A percentile compares a stretch with the other conserved stretches of the same genome.
Evolutionary conservation across 1,140 invertebrate species (phyloP).

Genomic region (Rhyacophila brunnea): DNA sequence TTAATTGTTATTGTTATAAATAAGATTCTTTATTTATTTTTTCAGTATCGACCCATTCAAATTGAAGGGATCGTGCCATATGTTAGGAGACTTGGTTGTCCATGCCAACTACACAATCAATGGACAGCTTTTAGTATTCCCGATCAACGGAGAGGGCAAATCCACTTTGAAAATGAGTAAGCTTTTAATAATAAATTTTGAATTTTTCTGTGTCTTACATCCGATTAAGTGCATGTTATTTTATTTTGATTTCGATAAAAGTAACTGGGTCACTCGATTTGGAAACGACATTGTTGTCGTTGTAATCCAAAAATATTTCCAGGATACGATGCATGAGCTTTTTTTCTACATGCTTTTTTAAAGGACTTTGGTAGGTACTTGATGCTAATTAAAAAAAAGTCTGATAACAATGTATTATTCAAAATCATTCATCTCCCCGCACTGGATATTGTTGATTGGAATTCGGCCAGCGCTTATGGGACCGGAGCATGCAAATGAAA

Average conservation of each 20-base stretch:
- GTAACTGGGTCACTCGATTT: too few species aligned
- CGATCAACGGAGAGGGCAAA: constrained; percentile 60
- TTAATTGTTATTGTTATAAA: too few species aligned
- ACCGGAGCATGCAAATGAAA: too few species aligned
- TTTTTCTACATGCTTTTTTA: too few species aligned
- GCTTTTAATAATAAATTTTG: constrained; percentile 31
- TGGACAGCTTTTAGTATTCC: constrained; percentile 63
- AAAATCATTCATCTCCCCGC: too few species aligned
- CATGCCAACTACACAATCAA: constrained; percentile 57
- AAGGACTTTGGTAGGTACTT: too few species aligned
- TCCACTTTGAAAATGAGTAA: constrained; percentile 55
- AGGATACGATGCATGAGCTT: too few species aligned
- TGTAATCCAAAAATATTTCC: not conserved
- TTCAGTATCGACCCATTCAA: constrained; percentile 53
- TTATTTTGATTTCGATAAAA: not conserved
- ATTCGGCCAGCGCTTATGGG: too few species aligned
- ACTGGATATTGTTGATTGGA: too few species aligned
- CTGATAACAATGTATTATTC: too few species aligned
- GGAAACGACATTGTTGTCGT: not conserved
- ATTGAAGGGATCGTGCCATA: constrained; percentile 44
- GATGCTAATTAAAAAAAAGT: too few species aligned
- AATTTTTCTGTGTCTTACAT: not conserved
- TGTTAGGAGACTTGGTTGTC: constrained; percentile 45
- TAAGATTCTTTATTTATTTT: constrained; percentile 25
- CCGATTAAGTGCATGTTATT: not conserved